Conservation (phyloP, 2,113 vertebrate genomes). For the Castor canadensis region DNA sequence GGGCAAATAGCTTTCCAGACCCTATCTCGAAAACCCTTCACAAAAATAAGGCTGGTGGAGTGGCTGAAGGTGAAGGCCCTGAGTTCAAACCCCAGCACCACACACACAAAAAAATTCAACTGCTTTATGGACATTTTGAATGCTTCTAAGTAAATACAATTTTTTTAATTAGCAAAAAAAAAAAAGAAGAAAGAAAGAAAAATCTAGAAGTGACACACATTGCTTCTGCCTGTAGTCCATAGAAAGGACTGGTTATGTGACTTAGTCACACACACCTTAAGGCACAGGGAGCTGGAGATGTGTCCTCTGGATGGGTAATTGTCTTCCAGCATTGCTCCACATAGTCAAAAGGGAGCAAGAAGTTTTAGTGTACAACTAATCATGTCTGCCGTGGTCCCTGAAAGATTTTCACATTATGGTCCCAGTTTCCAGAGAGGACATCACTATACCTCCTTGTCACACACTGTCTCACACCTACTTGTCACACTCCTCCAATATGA, state of each 20-base stretch:
- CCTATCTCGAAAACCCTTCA: no score
- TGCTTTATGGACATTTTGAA: no score
- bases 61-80: no score
- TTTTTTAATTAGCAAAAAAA: no score
- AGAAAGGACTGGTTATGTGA: background rate
- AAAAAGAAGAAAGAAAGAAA: no score
- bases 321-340: background rate
- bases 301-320: background rate
- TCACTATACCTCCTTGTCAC: background rate
- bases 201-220: background rate
- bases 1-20: no score
- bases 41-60: no score
- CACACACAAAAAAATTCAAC: no score
- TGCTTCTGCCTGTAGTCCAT: background rate
- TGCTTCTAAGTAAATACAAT: no score
- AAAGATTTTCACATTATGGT: background rate
- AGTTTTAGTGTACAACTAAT: background rate
- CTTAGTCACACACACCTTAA: background rate
- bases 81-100: no score
- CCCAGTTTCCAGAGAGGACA: background rate
- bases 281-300: background rate
- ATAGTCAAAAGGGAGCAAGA: background rate
- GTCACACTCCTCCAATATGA: background rate
- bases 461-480: background rate
- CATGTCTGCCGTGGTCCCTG: background rate